These are phyloP conservation scores for Callyntrura sp. DNA, from an alignment of 2,888 invertebrate species.

Conservation along the genomic window DNA sequence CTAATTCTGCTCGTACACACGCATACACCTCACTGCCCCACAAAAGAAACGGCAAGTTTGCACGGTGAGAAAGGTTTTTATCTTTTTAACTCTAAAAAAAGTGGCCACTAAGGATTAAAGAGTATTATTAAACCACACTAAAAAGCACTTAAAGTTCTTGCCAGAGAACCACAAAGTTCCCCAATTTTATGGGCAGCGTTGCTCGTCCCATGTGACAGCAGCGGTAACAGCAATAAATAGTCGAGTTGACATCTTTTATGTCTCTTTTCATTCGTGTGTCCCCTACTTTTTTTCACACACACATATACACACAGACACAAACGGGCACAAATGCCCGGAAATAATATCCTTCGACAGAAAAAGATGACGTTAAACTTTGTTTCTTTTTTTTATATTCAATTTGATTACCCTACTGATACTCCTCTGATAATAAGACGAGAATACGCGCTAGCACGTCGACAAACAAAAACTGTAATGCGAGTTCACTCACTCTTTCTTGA, in stretches of 20 bases:
- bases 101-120: constrained; percentile 37
- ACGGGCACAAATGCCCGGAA: no score
- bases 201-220: constrained; percentile 1
- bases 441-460: not conserved
- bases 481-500: not conserved
- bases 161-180: not conserved
- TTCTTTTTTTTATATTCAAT: not conserved
- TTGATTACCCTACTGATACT: not conserved
- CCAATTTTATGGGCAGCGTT: no score
- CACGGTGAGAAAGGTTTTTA: no score
- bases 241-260: constrained; percentile 31
- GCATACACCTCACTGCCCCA: no score
- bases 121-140: constrained; percentile 48
- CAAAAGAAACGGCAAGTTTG: no score
- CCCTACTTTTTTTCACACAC: not conserved
- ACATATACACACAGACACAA: no score
- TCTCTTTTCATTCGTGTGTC: not conserved
- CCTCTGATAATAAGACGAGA: not conserved
- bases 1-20: no score
- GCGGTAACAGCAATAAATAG: not conserved
- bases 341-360: not conserved
- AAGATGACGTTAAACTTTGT: not conserved
- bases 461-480: constrained; percentile 16
- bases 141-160: constrained; percentile 47
- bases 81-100: not conserved